These are phyloP conservation scores for Engraulis encrasicolus DNA, from an alignment of 2,113 vertebrate genomes.

Conservation along the genomic window DNA sequence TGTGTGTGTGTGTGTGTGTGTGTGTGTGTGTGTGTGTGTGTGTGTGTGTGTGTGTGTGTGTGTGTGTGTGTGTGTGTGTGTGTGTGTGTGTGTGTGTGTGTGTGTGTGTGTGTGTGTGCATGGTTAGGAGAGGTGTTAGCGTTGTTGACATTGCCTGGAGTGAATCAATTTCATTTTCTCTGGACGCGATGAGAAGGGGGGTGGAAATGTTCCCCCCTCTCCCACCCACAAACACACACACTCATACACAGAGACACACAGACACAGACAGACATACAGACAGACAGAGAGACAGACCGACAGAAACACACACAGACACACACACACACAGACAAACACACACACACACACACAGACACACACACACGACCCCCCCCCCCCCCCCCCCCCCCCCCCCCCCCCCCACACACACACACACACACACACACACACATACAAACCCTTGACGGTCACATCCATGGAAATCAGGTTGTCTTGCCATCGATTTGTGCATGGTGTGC, in stretches of 20 bases:
- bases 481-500: not conserved
- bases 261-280: no score
- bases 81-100: not conserved
- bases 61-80: not conserved
- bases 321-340: no score
- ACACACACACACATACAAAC: no score
- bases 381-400: no score
- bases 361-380: no score
- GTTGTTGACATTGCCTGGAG: conserved; percentile 7
- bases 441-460: not conserved
- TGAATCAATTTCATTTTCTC: not conserved
- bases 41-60: not conserved
- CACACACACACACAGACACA: no score
- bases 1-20: not conserved
- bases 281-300: no score
- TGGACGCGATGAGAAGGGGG: not conserved
- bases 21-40: not conserved
- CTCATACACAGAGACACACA: no score
- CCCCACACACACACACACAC: no score
- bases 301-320: no score
- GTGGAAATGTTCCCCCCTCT: not conserved
- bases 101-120: not conserved
- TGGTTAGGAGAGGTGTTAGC: not conserved
- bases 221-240: no score
- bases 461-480: not conserved